Evolutionary conservation across 1,140 invertebrate species (phyloP).

Genomic region (Uloborus diversus): DNA sequence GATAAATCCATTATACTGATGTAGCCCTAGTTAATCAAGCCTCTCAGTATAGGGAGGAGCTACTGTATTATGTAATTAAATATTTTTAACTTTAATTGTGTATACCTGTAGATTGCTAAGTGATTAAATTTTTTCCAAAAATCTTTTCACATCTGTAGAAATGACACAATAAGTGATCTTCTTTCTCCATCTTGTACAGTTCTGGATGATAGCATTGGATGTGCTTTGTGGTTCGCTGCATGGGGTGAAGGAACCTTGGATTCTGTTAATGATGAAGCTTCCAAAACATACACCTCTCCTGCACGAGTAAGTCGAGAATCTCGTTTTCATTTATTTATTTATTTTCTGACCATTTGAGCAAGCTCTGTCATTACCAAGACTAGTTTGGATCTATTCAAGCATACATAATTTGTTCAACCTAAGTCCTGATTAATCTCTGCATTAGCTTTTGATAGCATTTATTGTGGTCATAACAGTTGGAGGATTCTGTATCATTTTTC

Average conservation of each 20-base stretch:
- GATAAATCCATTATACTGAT: no score
- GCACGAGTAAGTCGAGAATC: constrained; percentile 43
- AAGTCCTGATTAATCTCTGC: not conserved
- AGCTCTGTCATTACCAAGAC: no score
- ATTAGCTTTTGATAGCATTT: not conserved
- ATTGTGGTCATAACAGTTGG: not conserved
- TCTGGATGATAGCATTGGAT: constrained; percentile 93
- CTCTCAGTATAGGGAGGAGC: no score
- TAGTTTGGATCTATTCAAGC: no score
- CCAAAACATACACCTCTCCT: constrained; percentile 18
- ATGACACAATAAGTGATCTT: constrained; percentile 75
- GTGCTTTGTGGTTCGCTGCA: constrained; percentile 95
- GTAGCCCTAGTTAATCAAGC: no score
- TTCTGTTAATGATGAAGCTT: not conserved
- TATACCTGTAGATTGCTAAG: not conserved
- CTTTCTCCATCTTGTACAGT: constrained; percentile 85
- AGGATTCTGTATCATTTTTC: no score
- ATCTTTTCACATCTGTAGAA: constrained; percentile 62
- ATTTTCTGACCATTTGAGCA: no score
- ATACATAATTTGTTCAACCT: no score
- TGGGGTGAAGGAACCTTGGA: constrained; percentile 71
- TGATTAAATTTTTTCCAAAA: constrained; percentile 41
- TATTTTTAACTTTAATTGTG: not conserved
- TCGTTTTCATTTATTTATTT: no score
- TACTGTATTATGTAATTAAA: not conserved